A percentile compares a stretch with the other conserved stretches of the same genome.
These are phyloP conservation scores for Channa maculata DNA, from an alignment of 2,113 vertebrate species.

Conservation along the genomic window DNA sequence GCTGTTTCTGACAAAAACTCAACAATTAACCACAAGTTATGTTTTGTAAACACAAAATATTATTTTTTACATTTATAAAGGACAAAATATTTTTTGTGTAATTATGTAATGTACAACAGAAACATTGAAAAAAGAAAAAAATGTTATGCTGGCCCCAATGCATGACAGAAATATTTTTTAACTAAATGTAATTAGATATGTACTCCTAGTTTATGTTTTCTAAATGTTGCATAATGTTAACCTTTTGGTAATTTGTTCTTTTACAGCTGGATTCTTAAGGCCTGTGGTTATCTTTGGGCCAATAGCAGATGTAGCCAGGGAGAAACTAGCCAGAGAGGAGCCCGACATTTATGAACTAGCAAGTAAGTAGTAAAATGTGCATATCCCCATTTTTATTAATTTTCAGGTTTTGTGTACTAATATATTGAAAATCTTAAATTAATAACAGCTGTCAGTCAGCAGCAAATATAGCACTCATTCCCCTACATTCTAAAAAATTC, in stretches of 20 bases:
- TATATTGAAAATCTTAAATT: background rate
- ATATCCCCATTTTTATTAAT: background rate
- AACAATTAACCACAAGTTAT: background rate
- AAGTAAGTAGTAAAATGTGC: conserved; percentile 86
- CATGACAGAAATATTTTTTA: too few species aligned
- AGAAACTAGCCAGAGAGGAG: conserved; percentile 94
- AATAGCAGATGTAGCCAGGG: conserved; percentile 94
- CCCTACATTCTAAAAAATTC: too few species aligned
- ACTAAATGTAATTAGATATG: too few species aligned
- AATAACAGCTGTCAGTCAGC: background rate
- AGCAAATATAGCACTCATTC: too few species aligned
- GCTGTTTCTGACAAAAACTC: background rate
- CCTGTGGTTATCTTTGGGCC: conserved; percentile 98
- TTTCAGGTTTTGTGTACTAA: conserved; percentile 1
- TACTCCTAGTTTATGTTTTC: background rate
- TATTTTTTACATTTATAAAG: background rate
- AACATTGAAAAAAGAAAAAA: too few species aligned
- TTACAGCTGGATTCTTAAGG: conserved; percentile 94
- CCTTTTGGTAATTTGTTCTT: conserved; percentile 21
- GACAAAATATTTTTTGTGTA: background rate
- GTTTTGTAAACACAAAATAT: too few species aligned
- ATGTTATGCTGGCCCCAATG: too few species aligned
- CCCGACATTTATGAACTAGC: conserved; percentile 96
- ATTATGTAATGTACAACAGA: too few species aligned
- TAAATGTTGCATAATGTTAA: conserved; percentile 4